Evolutionary conservation across 1,140 invertebrate species (phyloP), one percentile per base, ranked within the genome.

Genomic region (Dermatophagoides farinae): DNA sequence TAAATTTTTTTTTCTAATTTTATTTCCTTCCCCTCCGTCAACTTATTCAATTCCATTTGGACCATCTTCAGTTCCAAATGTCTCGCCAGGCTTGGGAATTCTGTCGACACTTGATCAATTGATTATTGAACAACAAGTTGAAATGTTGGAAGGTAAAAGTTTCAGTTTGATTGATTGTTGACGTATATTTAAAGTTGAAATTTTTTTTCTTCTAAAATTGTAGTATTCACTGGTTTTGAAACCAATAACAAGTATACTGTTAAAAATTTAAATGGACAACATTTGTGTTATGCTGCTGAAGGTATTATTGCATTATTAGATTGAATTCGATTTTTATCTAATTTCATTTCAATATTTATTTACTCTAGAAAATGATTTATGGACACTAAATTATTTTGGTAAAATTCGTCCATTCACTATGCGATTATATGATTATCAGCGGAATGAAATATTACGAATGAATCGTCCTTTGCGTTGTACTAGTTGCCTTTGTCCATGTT

Each of bases 231-330:
- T 61, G 85, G 85, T n/a, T 89, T 83, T 73, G 86, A 90, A 73
- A 87, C 84, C n/a, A 82, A 84, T 67, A 91, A 90, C 69, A 89
- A 87, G 72, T 89, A 85, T 71, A 80, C 79, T 8, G 75, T 89
- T 20, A 84, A 83, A 71, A 88, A 78, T 62, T 69, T 62, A 53
- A 47, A 71, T 80, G 71, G 86, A 0, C 84, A 89, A 70, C 85
- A 83, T 68, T 77, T 93, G 0, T 92, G 82, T 69, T 83, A 80
- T 68, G 85, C 87, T 20, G 79, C 80, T 8, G 89, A 93, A 75
- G 70, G 72, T 73, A 63, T n/a, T n/a, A n/a, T n/a, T n/a, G n/a
- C n/a, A n/a, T n/a, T 47, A 38, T 58, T 41, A 6, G 12, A 18
- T 23, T 31, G 31, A 31, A 31, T 8, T 31, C 8, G 20, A 31